Evolutionary conservation across 2,888 invertebrate species (phyloP).

Genomic region (Tetragnatha montana): DNA sequence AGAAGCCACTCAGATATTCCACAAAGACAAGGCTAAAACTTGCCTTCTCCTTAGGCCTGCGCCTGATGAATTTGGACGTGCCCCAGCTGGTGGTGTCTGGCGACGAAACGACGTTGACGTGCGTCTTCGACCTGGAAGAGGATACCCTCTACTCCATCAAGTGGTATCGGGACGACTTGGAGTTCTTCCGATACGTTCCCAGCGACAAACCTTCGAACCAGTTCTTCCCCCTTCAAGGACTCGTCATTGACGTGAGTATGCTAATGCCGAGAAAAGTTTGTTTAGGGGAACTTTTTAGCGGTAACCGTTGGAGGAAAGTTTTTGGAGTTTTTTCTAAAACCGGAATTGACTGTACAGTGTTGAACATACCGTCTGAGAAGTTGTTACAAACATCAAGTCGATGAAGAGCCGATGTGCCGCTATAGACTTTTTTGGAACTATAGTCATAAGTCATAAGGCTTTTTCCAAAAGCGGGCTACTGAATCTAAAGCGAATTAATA

Average conservation of each 20-base stretch:
- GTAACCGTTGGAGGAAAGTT: not conserved
- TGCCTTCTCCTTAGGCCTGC: conserved; percentile 30
- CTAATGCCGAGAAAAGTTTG: not conserved
- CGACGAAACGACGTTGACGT: conserved; percentile 62
- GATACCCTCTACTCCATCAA: conserved; percentile 68
- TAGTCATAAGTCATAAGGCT: no score
- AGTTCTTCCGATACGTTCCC: conserved; percentile 70
- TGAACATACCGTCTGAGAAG: no score
- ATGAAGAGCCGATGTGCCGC: no score
- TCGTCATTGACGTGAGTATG: conserved; percentile 65
- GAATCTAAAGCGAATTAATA: no score
- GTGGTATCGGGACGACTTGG: conserved; percentile 70
- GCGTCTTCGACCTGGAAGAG: conserved; percentile 66
- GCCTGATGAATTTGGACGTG: conserved; percentile 64
- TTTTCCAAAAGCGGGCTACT: no score
- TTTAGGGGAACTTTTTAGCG: not conserved
- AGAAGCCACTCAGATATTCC: no score
- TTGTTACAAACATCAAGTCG: no score
- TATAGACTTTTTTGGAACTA: no score
- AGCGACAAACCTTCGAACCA: conserved; percentile 69
- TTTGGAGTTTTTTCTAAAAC: not conserved
- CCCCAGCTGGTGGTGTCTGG: conserved; percentile 56
- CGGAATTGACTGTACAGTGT: no score
- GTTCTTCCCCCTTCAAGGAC: conserved; percentile 65
- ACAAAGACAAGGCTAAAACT: not conserved